Base-by-base conservation (phyloP, 1,140 invertebrate species). In the Wasmannia auropunctata region DNA sequence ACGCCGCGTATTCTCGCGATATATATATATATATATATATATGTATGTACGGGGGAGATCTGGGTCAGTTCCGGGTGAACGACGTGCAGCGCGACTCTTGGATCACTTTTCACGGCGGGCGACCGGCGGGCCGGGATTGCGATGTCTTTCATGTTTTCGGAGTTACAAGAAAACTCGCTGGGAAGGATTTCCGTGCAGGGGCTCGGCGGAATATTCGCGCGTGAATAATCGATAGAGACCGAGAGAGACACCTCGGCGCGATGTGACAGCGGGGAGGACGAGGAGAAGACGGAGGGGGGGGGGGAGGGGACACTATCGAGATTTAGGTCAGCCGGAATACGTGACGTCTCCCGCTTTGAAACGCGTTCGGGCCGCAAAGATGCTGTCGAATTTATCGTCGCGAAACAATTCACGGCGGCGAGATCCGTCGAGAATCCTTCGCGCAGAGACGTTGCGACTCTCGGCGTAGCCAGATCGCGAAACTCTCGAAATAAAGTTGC, bases 181-280 rank as follows among this genome's bases (percentile, higher is more conserved):
- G 16, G 28, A 37, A n/a, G 31, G 72, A 85, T 77, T 63, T 85
- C 34, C 14, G 37, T 28, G n/a, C n/a, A n/a, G 72, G 16, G 77
- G 16, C 72, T 54, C 31, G 40, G 58, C 43, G 25, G 58, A 77
- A 63, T 85, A 85, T 85, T 40, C 49, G 46, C 49, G 46, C 49
- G 54, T 51, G 58, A 85, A 85, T 85, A 77, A 85, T 83, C 79
- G 79, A 83, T 83, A 43, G 19, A 54, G 62, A 28, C 28, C 58
- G 58, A 51, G 16, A 51, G 16, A 40, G 22, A 62, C 34, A 60
- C 34, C 37, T 60, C 16, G n/a, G n/a, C 51, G 25, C 11, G 31
- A 22, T 25, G 28, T 10, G 1, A n/a, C n/a, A n/a, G n/a, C n/a
- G n/a, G n/a, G n/a, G n/a, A n/a, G n/a, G n/a, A n/a, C n/a, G n/a